Evolutionary conservation across 1,140 invertebrate genomes (phyloP).

Genomic region (Platorchestia sp.): DNA sequence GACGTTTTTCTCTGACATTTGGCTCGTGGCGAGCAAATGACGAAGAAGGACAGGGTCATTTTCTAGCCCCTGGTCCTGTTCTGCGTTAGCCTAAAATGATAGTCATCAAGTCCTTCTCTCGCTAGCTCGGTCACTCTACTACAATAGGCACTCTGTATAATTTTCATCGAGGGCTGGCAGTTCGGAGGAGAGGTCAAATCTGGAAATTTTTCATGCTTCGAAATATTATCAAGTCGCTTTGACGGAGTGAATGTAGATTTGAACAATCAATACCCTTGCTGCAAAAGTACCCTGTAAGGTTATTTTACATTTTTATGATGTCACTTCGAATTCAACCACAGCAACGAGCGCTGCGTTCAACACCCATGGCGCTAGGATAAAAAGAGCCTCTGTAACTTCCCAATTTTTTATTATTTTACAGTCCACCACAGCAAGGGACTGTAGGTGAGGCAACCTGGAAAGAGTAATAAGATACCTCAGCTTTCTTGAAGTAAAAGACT

Average conservation of each 20-base stretch:
- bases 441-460: not conserved
- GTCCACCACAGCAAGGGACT: not conserved
- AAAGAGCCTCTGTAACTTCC: not conserved
- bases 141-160: not conserved
- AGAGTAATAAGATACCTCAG: not conserved
- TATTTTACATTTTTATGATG: not conserved
- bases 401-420: not conserved
- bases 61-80: not conserved
- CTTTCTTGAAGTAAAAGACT: not conserved
- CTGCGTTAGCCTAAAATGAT: not conserved
- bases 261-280: no score
- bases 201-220: no score
- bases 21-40: not conserved
- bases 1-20: not conserved
- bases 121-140: not conserved
- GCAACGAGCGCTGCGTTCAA: not conserved
- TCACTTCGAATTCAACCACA: not conserved
- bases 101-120: conserved; percentile 3
- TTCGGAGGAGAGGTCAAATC: not conserved
- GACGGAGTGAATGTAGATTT: no score
- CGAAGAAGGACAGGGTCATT: conserved; percentile 9
- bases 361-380: not conserved
- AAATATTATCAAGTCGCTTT: no score
- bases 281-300: not conserved
- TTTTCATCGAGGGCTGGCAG: not conserved